Evolutionary conservation across 2,888 invertebrate genomes (phyloP), one percentile per base, ranked within the genome.

Genomic region (Uloborus plumipes): DNA sequence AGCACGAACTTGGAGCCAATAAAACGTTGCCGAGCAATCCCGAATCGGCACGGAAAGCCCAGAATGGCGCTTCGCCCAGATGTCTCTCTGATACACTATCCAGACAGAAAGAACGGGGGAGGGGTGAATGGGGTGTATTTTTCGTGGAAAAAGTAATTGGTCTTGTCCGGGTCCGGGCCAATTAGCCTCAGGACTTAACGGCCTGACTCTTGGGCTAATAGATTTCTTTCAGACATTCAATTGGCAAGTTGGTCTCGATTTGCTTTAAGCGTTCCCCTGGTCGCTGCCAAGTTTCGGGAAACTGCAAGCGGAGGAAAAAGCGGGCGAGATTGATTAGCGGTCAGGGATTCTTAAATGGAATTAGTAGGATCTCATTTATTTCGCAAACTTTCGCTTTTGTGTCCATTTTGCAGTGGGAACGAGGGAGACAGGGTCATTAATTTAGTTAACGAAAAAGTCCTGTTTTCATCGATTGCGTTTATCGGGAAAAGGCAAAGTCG

Each of bases 141-240:
- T 62, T 55, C 20, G n/a, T 49, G 26, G n/a, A 39, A 69, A 66
- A 76, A 76, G 76, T 76, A 76, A 76, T 76, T 76, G 76, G 69
- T n/a, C 39, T 67, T 76, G 76, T 69, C 69, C 47, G 62, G 61
- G 39, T 39, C 16, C 26, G 76, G 76, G 47, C 53, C 76, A 76
- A 76, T 76, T 76, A 76, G 76, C 69, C 62, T 64, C 47, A 47
- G 26, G 76, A 61, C 76, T 76, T 76, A 69, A 76, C 67, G 76
- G 69, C 50, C 69, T 76, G 76, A 76, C 76, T 76, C 67, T 39
- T 39, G 39, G 18, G 58, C 69, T 76, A 76, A 76, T 76, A 76
- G 69, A 76, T 76, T 69, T 69, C 59, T 69, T 69, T 76, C 51
- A 69, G 69, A 53, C 69, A 13, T 47, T 55, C 59, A 49, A 47